Percentiles rank a stretch among this genome's conserved stretches.
These are phyloP conservation scores for Procambarus virginalis DNA, from an alignment of 1,140 invertebrate genomes.

Conservation along the genomic window DNA sequence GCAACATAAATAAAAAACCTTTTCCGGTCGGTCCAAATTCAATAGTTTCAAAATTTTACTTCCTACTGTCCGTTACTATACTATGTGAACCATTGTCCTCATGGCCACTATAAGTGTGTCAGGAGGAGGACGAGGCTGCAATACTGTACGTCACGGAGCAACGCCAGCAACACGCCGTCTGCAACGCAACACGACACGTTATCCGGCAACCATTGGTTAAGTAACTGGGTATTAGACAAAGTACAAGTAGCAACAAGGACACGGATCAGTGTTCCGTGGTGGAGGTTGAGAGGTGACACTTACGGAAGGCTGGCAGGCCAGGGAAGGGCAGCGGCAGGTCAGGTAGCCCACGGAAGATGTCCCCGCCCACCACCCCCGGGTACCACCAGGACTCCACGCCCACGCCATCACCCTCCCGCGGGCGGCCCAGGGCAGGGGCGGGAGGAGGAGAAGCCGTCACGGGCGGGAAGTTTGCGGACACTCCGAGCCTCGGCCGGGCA, in stretches of 20 bases:
- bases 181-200: not conserved
- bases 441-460: constrained; percentile 61
- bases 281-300: constrained; percentile 72
- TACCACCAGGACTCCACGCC: constrained; percentile 62
- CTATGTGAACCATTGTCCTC: no score
- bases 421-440: constrained; percentile 70
- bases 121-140: no score
- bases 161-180: no score
- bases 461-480: constrained; percentile 71
- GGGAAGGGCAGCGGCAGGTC: constrained; percentile 73
- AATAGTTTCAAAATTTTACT: no score
- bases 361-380: constrained; percentile 49
- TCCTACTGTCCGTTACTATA: no score
- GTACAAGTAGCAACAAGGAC: not conserved
- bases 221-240: not conserved
- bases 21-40: no score
- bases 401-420: constrained; percentile 20
- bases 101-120: no score
- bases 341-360: constrained; percentile 39
- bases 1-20: no score
- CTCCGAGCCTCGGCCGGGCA: not conserved
- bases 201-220: not conserved
- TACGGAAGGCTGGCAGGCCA: constrained; percentile 80
- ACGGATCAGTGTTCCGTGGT: no score
- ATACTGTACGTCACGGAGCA: no score